Percentiles rank a stretch among this genome's conserved stretches.
phyloP scores from a whole-genome alignment of 1,140 invertebrate species.

The Rhagoletis zephyria region DNA sequence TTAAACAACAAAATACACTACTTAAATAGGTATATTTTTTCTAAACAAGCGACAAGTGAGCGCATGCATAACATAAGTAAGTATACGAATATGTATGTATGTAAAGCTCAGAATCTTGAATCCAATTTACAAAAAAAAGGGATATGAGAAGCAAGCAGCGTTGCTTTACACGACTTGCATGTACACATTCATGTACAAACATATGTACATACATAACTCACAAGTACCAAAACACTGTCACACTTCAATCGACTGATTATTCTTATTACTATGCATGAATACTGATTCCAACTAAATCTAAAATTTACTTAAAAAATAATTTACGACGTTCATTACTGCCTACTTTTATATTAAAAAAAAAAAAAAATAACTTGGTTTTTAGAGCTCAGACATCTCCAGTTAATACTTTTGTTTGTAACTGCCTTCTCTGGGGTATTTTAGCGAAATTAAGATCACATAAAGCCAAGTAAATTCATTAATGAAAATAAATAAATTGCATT shows the following conservation, averaged over 20 bases:
- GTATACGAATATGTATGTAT: background rate
- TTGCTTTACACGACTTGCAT: too few relatives aligned
- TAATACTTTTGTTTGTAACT: background rate
- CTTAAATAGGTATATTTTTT: conserved; percentile 27
- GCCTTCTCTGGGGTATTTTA: background rate
- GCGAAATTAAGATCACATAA: background rate
- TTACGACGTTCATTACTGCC: background rate
- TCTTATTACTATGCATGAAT: conserved; percentile 1
- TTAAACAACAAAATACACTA: too few relatives aligned
- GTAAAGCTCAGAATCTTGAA: too few relatives aligned
- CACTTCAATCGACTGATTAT: conserved; percentile 23
- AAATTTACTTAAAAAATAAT: background rate
- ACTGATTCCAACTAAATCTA: conserved; percentile 3
- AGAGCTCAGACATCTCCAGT: background rate
- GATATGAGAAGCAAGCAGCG: too few relatives aligned
- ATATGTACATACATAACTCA: background rate
- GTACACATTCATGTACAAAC: background rate
- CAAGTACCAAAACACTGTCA: background rate
- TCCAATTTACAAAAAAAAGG: too few relatives aligned
- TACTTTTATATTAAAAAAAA: background rate
- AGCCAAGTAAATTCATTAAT: background rate
- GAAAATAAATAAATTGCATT: background rate
- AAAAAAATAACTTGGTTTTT: background rate
- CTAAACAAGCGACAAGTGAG: background rate
- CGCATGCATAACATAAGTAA: background rate